Evolutionary conservation across 2,797 vertebrate genomes (phyloP).

Genomic region (Neoniphon sammara): DNA sequence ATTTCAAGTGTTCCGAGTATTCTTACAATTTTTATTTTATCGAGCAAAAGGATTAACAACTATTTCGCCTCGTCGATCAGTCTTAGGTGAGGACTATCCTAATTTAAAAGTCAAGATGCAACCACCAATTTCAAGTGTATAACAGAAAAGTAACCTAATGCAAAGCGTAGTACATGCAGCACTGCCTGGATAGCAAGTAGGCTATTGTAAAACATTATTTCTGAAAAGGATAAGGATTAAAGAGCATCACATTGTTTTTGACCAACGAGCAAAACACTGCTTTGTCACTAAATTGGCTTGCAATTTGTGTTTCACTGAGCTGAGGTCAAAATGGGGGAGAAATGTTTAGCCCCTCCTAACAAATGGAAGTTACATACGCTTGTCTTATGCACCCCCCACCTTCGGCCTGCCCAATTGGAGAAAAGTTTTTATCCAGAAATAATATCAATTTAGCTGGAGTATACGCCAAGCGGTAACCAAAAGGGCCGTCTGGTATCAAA

Average conservation of each 20-base stretch:
- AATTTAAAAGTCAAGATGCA: conserved; percentile 14
- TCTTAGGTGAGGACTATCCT: no score
- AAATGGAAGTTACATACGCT: conserved; percentile 77
- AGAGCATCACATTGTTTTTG: background rate
- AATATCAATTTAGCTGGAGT: conserved; percentile 5
- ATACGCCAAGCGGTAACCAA: background rate
- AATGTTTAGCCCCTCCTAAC: conserved; percentile 76
- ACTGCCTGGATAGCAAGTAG: no score
- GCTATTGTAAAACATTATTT: no score
- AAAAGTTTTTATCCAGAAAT: conserved; percentile 56
- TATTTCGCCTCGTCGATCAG: no score
- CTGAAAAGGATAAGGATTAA: background rate
- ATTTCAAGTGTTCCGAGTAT: background rate
- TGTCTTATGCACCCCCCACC: conserved; percentile 68
- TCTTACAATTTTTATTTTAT: background rate
- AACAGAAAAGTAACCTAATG: no score
- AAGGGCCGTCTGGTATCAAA: no score
- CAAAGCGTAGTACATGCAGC: background rate
- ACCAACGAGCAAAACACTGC: conserved; percentile 22
- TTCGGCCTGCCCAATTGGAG: conserved; percentile 55
- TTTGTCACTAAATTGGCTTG: conserved; percentile 43
- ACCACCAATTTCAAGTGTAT: background rate
- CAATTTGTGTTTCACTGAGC: conserved; percentile 54
- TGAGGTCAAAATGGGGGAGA: conserved; percentile 82
- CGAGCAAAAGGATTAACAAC: no score